Percentiles rank a stretch among this genome's conserved stretches.
Evolutionary conservation across 2,888 invertebrate species (phyloP).

Genomic region (Drosophila leonis): DNA sequence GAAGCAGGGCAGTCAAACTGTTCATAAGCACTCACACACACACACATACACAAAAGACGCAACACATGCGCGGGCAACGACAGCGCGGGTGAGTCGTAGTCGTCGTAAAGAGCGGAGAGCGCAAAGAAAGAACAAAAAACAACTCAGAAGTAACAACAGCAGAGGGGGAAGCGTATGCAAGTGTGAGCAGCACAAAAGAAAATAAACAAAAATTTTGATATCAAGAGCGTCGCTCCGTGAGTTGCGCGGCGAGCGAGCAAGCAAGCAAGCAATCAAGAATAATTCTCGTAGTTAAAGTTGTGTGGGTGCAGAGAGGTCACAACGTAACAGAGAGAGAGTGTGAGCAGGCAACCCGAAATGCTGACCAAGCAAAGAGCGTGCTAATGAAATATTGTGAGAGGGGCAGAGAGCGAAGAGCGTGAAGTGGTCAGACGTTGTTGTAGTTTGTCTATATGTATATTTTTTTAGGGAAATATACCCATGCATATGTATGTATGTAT

Average conservation of each 20-base stretch:
- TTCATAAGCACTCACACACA: slow-evolving; percentile 37
- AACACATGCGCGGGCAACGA: slow-evolving; percentile 71
- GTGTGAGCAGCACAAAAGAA: slow-evolving; percentile 63
- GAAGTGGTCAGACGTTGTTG: slow-evolving; percentile 54
- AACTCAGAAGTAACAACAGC: slow-evolving; percentile 23
- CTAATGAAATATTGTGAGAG: slow-evolving; percentile 4
- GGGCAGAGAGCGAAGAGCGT: slow-evolving; percentile 19
- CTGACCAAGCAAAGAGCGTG: slow-evolving; percentile 51
- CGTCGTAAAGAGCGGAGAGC: slow-evolving; percentile 39
- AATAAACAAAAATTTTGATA: slow-evolving; percentile 75
- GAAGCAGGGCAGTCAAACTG: slow-evolving; percentile 57
- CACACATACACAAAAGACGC: slow-evolving; percentile 41
- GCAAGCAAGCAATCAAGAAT: slow-evolving; percentile 54
- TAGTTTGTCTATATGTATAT: slow-evolving; percentile 11
- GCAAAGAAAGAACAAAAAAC: slow-evolving; percentile 52
- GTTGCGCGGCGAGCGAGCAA: slow-evolving; percentile 34
- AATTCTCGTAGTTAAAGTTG: slow-evolving; percentile 59
- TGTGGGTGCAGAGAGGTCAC: slow-evolving; percentile 69
- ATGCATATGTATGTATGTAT: slow-evolving; percentile 9
- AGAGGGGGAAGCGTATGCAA: slow-evolving; percentile 42
- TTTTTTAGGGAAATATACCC: slow-evolving; percentile 52
- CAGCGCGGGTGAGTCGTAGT: slow-evolving; percentile 23
- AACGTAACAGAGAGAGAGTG: slow-evolving; percentile 4
- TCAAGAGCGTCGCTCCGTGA: slow-evolving; percentile 49
- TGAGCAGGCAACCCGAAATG: slow-evolving; percentile 22